phyloP scores from a whole-genome alignment of 2,113 vertebrate species.

The Pristiophorus japonicus region DNA sequence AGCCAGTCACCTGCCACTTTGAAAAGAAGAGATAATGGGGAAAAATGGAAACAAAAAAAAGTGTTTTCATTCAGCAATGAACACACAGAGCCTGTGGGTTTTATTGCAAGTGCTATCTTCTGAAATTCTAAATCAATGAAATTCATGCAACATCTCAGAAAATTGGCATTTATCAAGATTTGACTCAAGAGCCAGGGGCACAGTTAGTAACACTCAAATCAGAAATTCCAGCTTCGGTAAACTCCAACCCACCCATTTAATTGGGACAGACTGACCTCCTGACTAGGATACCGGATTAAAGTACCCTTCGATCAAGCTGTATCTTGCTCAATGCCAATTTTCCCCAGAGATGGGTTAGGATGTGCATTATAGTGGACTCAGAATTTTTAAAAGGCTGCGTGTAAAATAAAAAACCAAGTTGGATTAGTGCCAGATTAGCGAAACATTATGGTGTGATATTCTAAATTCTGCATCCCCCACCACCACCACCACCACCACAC shows the following conservation, averaged over 20 bases:
- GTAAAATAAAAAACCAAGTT: background rate
- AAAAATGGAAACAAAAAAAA: background rate
- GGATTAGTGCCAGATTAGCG: background rate
- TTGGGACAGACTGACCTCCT: background rate
- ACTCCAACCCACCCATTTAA: background rate
- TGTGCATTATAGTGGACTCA: background rate
- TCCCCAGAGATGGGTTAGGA: background rate
- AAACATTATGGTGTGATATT: background rate
- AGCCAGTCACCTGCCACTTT: background rate
- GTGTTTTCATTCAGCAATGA: background rate
- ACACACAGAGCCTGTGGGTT: background rate
- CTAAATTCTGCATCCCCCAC: background rate
- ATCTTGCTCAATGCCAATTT: background rate
- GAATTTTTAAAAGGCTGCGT: background rate
- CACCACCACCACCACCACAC: background rate
- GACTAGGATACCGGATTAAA: background rate
- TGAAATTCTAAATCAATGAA: background rate
- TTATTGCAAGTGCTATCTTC: background rate
- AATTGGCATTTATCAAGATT: slow-evolving; percentile 11
- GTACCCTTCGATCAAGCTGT: background rate
- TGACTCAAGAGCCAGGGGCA: background rate
- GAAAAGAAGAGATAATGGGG: background rate
- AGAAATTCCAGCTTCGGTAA: background rate
- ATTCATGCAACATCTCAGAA: background rate
- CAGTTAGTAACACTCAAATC: background rate